A percentile compares a stretch with the other conserved stretches of the same genome.
These are phyloP conservation scores for Cygnus olor DNA, from an alignment of 2,797 vertebrate species.

Conservation along the genomic window DNA sequence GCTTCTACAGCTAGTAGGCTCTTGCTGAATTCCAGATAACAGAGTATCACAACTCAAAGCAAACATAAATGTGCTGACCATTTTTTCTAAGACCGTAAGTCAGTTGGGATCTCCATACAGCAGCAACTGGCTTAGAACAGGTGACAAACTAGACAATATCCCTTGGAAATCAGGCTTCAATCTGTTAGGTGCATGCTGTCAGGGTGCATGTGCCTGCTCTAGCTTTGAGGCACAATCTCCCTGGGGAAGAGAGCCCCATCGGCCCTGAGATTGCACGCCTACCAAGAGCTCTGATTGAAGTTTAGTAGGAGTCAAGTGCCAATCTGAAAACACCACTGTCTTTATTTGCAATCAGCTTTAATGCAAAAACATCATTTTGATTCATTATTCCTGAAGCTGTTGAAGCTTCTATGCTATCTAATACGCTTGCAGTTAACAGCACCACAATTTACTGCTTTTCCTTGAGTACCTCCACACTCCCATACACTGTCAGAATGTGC, in stretches of 20 bases:
- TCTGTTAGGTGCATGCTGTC: neutral
- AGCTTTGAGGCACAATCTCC: neutral
- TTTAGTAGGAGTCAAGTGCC: neutral
- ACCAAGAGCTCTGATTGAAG: neutral
- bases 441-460: constrained; percentile 61
- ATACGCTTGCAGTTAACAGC: constrained; percentile 57
- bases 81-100: neutral
- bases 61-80: neutral
- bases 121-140: neutral
- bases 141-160: neutral
- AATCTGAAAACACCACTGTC: neutral
- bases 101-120: neutral
- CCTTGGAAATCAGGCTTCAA: neutral
- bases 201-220: fast-evolving
- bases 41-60: neutral
- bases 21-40: neutral
- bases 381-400: constrained; percentile 26
- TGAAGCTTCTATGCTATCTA: constrained; percentile 19
- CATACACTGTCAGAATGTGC: constrained; percentile 19
- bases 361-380: constrained; percentile 28
- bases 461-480: constrained; percentile 60
- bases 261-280: fast-evolving
- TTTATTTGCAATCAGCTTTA: constrained; percentile 37
- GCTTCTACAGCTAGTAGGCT: neutral
- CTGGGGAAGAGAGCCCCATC: neutral